phyloP scores from a whole-genome alignment of 92 coral and sea anemone species.

The Phenganax stokvisi region DNA sequence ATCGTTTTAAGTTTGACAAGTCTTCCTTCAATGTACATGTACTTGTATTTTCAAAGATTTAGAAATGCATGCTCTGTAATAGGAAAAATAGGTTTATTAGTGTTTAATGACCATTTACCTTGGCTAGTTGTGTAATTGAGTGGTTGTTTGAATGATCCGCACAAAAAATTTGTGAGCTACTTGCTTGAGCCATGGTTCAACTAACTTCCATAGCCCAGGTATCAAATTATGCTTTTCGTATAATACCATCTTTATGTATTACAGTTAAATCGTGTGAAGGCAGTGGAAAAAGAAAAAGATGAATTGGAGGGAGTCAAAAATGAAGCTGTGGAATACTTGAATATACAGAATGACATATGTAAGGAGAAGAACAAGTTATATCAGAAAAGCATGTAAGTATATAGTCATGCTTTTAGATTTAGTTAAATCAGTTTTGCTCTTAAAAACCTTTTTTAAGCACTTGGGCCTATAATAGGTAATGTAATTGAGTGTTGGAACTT shows the following conservation, averaged over 20 bases:
- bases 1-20: background rate
- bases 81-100: too few species aligned
- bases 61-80: too few species aligned
- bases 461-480: background rate
- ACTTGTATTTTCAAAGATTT: too few species aligned
- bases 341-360: slow-evolving; percentile 69
- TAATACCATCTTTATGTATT: background rate
- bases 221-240: background rate
- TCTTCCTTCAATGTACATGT: too few species aligned
- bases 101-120: too few species aligned
- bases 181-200: background rate
- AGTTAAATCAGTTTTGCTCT: too few species aligned
- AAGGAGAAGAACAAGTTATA: slow-evolving; percentile 69
- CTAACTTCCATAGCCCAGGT: background rate
- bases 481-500: background rate
- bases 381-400: slow-evolving; percentile 84
- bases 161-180: too few species aligned
- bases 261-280: slow-evolving; percentile 89
- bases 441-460: background rate
- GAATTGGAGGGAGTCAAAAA: slow-evolving; percentile 86
- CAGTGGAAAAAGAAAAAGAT: slow-evolving; percentile 95
- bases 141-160: too few species aligned
- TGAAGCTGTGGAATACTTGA: slow-evolving; percentile 92
- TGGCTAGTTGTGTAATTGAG: too few species aligned
- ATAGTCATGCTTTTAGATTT: background rate